phyloP scores from a whole-genome alignment of 1,140 invertebrate species.

The Ridgeia piscesae region DNA sequence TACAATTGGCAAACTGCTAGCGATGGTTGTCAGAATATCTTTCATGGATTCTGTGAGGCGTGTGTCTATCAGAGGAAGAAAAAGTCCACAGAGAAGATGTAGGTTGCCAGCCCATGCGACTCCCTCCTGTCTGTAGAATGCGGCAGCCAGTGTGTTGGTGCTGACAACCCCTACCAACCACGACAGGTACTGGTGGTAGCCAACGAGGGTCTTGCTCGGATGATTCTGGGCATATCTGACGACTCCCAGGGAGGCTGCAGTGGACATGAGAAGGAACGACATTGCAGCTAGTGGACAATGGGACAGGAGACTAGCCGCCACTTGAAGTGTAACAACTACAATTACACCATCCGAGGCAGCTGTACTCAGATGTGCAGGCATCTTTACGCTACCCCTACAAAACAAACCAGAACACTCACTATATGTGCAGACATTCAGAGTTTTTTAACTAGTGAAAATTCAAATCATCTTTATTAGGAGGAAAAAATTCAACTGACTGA shows the following conservation, averaged over 20 bases:
- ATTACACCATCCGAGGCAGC: conserved; percentile 39
- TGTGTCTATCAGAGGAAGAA: conserved; percentile 30
- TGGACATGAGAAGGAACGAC: conserved; percentile 36
- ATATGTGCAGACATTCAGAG: not conserved
- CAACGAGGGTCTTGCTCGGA: conserved; percentile 28
- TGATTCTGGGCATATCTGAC: conserved; percentile 34
- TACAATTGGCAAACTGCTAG: conserved; percentile 40
- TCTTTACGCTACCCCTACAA: not conserved
- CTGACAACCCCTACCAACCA: conserved; percentile 39
- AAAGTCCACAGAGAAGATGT: conserved; percentile 32
- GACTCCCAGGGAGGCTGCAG: conserved; percentile 37
- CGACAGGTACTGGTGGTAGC: conserved; percentile 35
- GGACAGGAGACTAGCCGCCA: conserved; percentile 26
- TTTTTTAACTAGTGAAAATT: not conserved
- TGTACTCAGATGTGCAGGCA: conserved; percentile 35
- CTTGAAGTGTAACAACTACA: conserved; percentile 33
- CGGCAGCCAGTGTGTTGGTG: conserved; percentile 36
- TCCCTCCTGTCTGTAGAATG: conserved; percentile 32
- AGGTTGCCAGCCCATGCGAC: conserved; percentile 32
- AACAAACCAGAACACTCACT: not conserved
- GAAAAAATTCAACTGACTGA: too few species aligned
- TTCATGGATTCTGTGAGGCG: conserved; percentile 21
- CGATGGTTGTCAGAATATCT: conserved; percentile 32
- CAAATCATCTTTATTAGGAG: too few species aligned
- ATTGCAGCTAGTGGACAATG: conserved; percentile 30